phyloP scores from a whole-genome alignment of 1,140 invertebrate genomes.

The Radopholus similis region DNA sequence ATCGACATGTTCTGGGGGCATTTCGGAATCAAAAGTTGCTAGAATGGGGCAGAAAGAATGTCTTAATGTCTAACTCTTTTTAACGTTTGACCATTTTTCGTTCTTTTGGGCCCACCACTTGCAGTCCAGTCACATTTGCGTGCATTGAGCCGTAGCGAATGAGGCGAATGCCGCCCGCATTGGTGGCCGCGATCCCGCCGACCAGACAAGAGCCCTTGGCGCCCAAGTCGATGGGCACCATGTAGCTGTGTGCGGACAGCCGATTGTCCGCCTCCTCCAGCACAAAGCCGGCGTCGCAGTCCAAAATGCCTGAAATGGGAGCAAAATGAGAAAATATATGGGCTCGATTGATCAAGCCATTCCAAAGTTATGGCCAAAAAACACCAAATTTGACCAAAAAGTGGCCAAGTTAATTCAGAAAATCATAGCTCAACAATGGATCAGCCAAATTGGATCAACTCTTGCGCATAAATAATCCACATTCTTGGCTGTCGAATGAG shows the following conservation, averaged over 20 bases:
- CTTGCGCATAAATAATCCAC: too few relatives aligned
- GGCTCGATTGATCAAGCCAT: too few relatives aligned
- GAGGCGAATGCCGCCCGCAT: slow-evolving; percentile 88
- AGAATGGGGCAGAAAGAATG: slow-evolving; percentile 6
- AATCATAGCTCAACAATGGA: too few relatives aligned
- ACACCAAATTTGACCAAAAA: too few relatives aligned
- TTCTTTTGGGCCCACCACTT: slow-evolving; percentile 74
- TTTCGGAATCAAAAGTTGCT: not conserved
- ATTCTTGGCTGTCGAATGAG: too few relatives aligned
- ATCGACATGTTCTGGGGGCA: slow-evolving; percentile 7
- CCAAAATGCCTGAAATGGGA: slow-evolving; percentile 72
- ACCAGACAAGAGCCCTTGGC: slow-evolving; percentile 95
- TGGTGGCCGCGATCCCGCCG: slow-evolving; percentile 92
- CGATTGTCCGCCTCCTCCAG: slow-evolving; percentile 78
- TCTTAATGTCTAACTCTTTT: too few relatives aligned
- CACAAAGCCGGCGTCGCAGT: slow-evolving; percentile 86
- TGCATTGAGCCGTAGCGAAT: slow-evolving; percentile 91
- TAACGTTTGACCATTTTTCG: not conserved
- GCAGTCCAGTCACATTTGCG: slow-evolving; percentile 82
- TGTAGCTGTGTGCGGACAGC: slow-evolving; percentile 71
- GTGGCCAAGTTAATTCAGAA: too few relatives aligned
- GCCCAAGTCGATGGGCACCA: slow-evolving; percentile 91
- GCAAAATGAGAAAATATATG: too few relatives aligned
- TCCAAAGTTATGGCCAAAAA: too few relatives aligned
- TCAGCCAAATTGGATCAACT: too few relatives aligned